Percentiles rank a stretch among this genome's conserved stretches.
phyloP scores from a whole-genome alignment of 2,113 vertebrate species.

The Upupa epops region DNA sequence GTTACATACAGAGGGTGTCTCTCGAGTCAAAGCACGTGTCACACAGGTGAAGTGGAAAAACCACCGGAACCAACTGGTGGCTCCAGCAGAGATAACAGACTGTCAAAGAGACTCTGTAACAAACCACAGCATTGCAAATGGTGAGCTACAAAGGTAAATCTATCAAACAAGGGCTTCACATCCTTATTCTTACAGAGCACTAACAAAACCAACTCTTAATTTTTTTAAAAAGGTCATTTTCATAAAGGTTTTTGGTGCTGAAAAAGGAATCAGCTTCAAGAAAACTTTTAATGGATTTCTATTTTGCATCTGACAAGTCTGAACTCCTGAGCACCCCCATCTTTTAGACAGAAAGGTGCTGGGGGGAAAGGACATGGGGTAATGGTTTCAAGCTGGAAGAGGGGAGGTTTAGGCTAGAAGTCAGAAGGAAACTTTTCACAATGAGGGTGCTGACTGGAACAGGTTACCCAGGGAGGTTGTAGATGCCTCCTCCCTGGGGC shows the following conservation, averaged over 20 bases:
- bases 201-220: neutral
- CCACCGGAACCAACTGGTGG: neutral
- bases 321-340: neutral
- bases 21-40: fast-evolving
- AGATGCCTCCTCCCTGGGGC: too few species aligned
- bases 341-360: neutral
- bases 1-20: neutral
- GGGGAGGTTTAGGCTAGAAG: too few species aligned
- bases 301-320: neutral
- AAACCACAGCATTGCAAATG: neutral
- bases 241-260: neutral
- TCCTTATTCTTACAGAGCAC: neutral
- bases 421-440: too few species aligned
- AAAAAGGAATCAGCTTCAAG: neutral
- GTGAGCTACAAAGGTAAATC: neutral
- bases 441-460: too few species aligned
- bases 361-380: too few species aligned
- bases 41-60: neutral
- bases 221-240: neutral
- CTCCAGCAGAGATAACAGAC: neutral
- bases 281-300: neutral
- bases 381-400: too few species aligned
- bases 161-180: neutral
- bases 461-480: too few species aligned
- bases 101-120: neutral